Evolutionary conservation across 2,797 vertebrate genomes (phyloP), one percentile per base, ranked within the genome.

Genomic region (Euthynnus affinis): DNA sequence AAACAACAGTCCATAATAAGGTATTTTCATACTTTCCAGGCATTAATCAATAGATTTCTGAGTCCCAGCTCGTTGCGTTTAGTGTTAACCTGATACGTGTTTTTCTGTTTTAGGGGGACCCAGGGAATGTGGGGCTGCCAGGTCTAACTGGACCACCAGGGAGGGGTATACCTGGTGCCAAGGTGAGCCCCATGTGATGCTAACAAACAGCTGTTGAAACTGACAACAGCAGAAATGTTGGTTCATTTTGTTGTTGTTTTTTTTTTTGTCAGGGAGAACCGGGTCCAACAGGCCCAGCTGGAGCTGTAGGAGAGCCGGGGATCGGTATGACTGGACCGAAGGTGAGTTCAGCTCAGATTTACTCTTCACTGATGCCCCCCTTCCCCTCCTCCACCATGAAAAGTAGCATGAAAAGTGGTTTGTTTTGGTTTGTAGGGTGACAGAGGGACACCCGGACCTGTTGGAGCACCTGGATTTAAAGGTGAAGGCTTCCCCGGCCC

Each of bases 401-500:
- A 3, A 27, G 29, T 9, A 3, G 17, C n/a, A n/a, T 60, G 59
- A 67, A 6, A 1, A 34, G 10, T 56, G 34, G 3, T 32, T 3
- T 77, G 56, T 22, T 86, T 83, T 57, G 81, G 61, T 70, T 65
- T 88, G 42, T 69, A 98, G 97, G 96, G 97, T 15, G 83, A 92
- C 52, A 91, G 13, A 75, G 97, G 97, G 9, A 49, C 83, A 23
- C 78, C 44, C 6, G 97, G 97, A 48, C 90, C 62, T 13, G 37
- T 73, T 27, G 97, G 96, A 17, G 65, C 72, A 22, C 78, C 89
- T n/a, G 97, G 97, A 74, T 73, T 63, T 20, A 97, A 96, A 91
- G 96, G 96, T 0, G 95, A 96, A 6, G 95, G 97, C 32, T 91
- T 83, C 77, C 90, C 94, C 4, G 96, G 97, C 20, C 71, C 88